Conservation (phyloP, 1,140 invertebrate genomes). For the Alviniconcha marisindica region DNA sequence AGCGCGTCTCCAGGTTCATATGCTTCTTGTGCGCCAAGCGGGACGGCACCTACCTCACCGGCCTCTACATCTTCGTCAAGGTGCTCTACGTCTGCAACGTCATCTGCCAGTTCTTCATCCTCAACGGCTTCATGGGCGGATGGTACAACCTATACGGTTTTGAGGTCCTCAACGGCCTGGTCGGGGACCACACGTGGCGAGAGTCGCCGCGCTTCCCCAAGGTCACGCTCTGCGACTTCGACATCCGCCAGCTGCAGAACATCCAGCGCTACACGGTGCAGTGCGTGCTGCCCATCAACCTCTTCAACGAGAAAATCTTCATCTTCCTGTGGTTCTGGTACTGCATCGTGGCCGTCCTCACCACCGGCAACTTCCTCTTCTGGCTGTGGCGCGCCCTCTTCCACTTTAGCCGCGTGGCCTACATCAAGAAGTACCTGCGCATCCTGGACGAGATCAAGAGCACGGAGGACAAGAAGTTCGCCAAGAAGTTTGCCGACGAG, state of each 20-base stretch:
- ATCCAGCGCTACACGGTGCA: conserved; percentile 75
- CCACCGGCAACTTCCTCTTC: conserved; percentile 66
- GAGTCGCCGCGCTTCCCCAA: conserved; percentile 71
- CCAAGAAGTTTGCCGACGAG: conserved; percentile 66
- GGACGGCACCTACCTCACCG: conserved; percentile 77
- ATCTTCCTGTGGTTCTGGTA: conserved; percentile 76
- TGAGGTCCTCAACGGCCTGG: conserved; percentile 75
- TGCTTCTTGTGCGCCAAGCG: conserved; percentile 75
- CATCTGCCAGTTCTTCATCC: conserved; percentile 77
- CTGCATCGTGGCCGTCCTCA: conserved; percentile 67
- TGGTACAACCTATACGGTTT: conserved; percentile 77
- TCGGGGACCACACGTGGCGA: conserved; percentile 74
- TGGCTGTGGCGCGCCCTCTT: conserved; percentile 70
- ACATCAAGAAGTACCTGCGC: conserved; percentile 73
- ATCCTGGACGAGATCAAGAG: conserved; percentile 64
- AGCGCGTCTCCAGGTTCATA: conserved; percentile 63
- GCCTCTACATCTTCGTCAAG: conserved; percentile 78
- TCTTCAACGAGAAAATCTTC: conserved; percentile 80
- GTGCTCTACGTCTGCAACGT: conserved; percentile 77
- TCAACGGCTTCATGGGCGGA: conserved; percentile 77
- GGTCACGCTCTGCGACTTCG: conserved; percentile 78
- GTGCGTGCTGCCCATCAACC: conserved; percentile 79
- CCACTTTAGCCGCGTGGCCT: conserved; percentile 60
- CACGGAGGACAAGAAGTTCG: conserved; percentile 64
- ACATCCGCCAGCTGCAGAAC: conserved; percentile 73